Evolutionary conservation across 2,888 invertebrate genomes (phyloP).

Genomic region (Arrhopalites spinosus): DNA sequence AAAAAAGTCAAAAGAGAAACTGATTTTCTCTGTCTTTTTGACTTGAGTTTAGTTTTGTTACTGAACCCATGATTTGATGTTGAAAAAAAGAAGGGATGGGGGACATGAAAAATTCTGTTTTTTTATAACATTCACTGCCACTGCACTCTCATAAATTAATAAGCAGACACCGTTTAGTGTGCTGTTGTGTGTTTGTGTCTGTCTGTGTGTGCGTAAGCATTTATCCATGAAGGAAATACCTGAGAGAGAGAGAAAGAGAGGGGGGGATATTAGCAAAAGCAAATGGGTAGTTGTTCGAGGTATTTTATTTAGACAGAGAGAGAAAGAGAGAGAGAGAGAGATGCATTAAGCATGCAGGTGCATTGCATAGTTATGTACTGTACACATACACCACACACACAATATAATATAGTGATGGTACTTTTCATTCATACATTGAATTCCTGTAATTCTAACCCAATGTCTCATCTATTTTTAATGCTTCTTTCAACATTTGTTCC

Average conservation of each 20-base stretch:
- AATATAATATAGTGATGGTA: neutral
- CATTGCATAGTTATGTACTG: neutral
- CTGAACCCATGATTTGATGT: neutral
- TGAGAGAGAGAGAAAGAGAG: neutral
- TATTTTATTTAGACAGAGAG: no score
- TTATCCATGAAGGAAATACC: neutral
- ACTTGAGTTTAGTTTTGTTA: neutral
- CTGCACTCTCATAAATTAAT: slow-evolving; percentile 18
- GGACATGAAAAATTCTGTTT: slow-evolving; percentile 9
- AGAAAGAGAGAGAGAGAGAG: neutral
- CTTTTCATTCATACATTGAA: neutral
- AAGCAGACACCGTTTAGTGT: slow-evolving; percentile 10
- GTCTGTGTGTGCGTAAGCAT: neutral
- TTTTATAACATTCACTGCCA: slow-evolving; percentile 21
- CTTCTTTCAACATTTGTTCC: slow-evolving; percentile 14
- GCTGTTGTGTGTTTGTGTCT: slow-evolving; percentile 9
- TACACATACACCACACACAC: neutral
- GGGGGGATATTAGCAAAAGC: neutral
- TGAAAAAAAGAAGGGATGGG: neutral
- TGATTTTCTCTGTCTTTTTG: no score
- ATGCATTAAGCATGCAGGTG: slow-evolving; percentile 13
- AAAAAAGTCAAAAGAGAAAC: neutral
- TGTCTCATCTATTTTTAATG: slow-evolving; percentile 32
- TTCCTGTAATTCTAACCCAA: slow-evolving; percentile 16
- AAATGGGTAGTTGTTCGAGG: no score